Evolutionary conservation across 2,797 vertebrate species (phyloP).

Genomic region (Acanthurus lineatus): DNA sequence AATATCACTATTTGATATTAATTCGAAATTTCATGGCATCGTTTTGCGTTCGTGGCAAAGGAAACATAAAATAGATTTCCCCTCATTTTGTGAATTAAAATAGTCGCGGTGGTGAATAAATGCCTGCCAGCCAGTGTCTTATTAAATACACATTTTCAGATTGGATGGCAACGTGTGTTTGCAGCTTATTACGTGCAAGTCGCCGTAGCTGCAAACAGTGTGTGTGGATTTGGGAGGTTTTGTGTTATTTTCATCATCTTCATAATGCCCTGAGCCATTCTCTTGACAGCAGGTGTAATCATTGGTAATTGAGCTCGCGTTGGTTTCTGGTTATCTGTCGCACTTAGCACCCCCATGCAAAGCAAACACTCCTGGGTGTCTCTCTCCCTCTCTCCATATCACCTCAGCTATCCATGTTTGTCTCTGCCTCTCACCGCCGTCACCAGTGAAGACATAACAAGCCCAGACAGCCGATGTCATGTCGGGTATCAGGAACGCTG

Average conservation of each 20-base stretch:
- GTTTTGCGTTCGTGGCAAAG: neutral
- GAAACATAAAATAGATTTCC: constrained; percentile 1
- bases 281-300: constrained; percentile 64
- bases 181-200: constrained; percentile 18
- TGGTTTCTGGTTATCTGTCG: constrained; percentile 57
- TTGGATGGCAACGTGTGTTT: constrained; percentile 27
- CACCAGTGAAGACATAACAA: constrained; percentile 51
- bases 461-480: constrained; percentile 52
- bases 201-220: neutral
- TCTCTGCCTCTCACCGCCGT: constrained; percentile 40
- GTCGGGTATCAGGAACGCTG: constrained; percentile 53
- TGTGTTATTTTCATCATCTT: constrained; percentile 25
- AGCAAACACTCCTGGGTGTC: constrained; percentile 42
- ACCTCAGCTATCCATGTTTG: constrained; percentile 47
- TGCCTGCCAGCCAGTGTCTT: neutral
- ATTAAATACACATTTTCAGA: constrained; percentile 11
- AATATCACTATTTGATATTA: constrained; percentile 11
- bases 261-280: constrained; percentile 32
- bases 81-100: neutral
- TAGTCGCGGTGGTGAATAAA: neutral
- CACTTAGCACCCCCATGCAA: constrained; percentile 37
- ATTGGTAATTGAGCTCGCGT: constrained; percentile 47
- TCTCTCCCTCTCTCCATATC: constrained; percentile 26
- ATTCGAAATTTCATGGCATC: constrained; percentile 48
- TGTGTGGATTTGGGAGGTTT: neutral